Base-by-base conservation (phyloP, 2,113 vertebrate species). In the Thermophis baileyi region DNA sequence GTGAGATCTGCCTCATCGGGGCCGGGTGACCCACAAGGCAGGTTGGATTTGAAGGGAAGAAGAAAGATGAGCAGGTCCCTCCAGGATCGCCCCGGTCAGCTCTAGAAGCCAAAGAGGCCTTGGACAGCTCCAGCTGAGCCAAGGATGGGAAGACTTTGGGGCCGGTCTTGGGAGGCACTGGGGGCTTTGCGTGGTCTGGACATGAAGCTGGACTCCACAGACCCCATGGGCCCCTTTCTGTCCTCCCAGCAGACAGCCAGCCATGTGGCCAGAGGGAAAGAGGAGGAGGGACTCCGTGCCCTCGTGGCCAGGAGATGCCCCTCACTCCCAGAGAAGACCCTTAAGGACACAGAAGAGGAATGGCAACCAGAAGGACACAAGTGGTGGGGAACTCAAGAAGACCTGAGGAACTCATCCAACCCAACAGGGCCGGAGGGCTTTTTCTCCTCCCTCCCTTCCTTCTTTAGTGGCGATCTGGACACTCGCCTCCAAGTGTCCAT, bases 251-350 rank as follows among this genome's bases (percentile, higher is more conserved):
- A 0, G 57, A n/a, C 60, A 1, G 4, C 12, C 46, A n/a, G 40
- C 86, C 53, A 9, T 4, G 54, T 3, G 24, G 54, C 10, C 18
- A 24, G 53, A 51, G 35, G 10, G 46, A 35, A 10, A 53, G 1
- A 14, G 20, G 0, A 53, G 85, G 44, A 49, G 22, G 11, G 46
- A 1, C 24, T 6, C 24, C 8, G 5, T 0, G 9, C 18, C 44
- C 44, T 20, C 3, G 0, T 0, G 40, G 44, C 3, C 8, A 5
- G 44, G 81, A 44, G 35, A 85, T 0, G 12, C 4, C 63, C 14
- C 63, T 81, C 69, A 3, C n/a, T 18, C 14, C 69, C 69, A 74
- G 63, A 74, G 14, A 20, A 18, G n/a, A 5, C 30, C 60, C 10
- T 30, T 1, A 1, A n/a, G 30, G 63, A 7, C 16, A 16, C 16